Evolutionary conservation across 2,113 vertebrate genomes (phyloP).

Genomic region (Plotosus lineatus): DNA sequence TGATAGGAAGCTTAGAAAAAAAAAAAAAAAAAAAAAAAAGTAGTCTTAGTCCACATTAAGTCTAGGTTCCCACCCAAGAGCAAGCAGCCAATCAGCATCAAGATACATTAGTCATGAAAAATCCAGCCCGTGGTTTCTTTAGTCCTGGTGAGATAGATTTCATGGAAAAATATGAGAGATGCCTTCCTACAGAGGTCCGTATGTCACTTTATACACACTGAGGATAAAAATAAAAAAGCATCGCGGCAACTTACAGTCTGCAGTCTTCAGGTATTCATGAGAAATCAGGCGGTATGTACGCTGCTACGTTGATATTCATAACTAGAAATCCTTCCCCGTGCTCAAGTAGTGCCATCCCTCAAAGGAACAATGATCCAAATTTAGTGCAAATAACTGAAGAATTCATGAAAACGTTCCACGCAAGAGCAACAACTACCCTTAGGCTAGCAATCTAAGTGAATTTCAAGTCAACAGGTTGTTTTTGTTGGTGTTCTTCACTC

Average conservation of each 20-base stretch:
- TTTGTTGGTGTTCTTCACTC: not conserved
- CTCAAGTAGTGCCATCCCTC: not conserved
- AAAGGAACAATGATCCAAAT: not conserved
- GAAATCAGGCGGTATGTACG: not conserved
- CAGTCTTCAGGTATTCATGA: not conserved
- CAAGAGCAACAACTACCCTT: not conserved
- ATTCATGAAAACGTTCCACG: not conserved
- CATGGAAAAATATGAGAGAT: too few species aligned
- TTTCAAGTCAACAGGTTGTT: not conserved
- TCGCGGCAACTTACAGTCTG: not conserved
- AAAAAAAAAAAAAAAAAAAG: too few species aligned
- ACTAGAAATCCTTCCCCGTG: not conserved
- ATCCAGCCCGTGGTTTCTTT: too few species aligned
- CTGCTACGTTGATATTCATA: not conserved
- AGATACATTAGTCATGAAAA: too few species aligned
- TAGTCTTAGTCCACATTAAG: too few species aligned
- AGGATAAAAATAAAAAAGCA: not conserved
- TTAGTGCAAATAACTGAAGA: not conserved
- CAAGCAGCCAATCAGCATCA: too few species aligned
- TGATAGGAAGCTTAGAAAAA: too few species aligned
- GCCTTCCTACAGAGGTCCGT: too few species aligned
- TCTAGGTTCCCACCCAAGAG: too few species aligned
- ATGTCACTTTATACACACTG: too few species aligned
- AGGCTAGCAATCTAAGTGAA: constrained; percentile 8
- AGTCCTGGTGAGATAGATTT: too few species aligned